Evolutionary conservation across 2,888 invertebrate genomes (phyloP).

Genomic region (Autographa gamma): DNA sequence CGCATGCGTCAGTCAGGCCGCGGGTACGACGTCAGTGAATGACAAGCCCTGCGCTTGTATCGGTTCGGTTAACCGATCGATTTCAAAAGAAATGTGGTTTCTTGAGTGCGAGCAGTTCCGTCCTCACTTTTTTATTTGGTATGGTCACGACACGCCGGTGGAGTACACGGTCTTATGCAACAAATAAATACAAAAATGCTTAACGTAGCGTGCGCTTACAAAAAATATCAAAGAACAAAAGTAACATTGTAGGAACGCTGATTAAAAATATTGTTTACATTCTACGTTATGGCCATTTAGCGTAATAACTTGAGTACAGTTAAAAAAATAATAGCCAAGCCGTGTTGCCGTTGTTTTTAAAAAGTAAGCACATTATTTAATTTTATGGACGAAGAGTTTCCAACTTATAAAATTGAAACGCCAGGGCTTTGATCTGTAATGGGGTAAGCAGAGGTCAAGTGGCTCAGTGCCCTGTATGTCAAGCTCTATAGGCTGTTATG

Average conservation of each 20-base stretch:
- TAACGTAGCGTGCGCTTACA: neutral
- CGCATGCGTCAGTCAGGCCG: constrained; percentile 84
- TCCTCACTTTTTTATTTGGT: constrained; percentile 42
- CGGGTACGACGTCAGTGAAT: constrained; percentile 85
- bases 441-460: neutral
- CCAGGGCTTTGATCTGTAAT: neutral
- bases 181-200: neutral
- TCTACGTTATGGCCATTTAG: constrained; percentile 13
- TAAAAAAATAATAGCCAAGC: constrained; percentile 4
- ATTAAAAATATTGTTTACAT: constrained; percentile 29
- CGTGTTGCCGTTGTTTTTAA: constrained; percentile 5
- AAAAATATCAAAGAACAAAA: constrained; percentile 2
- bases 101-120: constrained; percentile 57
- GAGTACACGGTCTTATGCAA: constrained; percentile 19
- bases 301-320: constrained; percentile 9
- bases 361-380: constrained; percentile 16
- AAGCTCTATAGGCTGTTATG: neutral
- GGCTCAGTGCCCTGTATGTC: neutral
- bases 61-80: constrained; percentile 80
- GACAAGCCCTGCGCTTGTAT: constrained; percentile 84
- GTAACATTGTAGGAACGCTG: neutral
- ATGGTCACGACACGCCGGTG: constrained; percentile 26
- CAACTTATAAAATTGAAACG: neutral
- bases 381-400: neutral
- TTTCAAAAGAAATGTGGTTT: constrained; percentile 81